A percentile compares a stretch with the other conserved stretches of the same genome.
These are phyloP conservation scores for Drosophila austrosaltans DNA, from an alignment of 2,888 invertebrate genomes.

Conservation along the genomic window DNA sequence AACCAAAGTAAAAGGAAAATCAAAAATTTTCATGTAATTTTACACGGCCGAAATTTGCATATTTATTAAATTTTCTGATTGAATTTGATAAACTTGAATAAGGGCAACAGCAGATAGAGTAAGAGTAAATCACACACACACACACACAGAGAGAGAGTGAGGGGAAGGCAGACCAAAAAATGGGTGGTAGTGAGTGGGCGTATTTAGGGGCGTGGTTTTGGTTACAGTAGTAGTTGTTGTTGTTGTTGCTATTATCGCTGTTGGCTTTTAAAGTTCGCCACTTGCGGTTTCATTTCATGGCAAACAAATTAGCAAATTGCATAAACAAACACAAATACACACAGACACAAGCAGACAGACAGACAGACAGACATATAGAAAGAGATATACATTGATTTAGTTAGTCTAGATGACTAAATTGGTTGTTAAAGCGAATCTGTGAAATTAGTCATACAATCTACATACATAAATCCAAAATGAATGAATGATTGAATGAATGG, in stretches of 20 bases:
- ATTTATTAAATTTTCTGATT: constrained; percentile 74
- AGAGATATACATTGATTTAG: constrained; percentile 16
- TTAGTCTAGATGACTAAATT: constrained; percentile 46
- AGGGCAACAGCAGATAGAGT: constrained; percentile 12
- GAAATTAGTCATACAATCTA: constrained; percentile 38
- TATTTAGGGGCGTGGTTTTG: constrained; percentile 5
- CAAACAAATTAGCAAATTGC: constrained; percentile 39
- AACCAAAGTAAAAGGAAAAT: constrained; percentile 47
- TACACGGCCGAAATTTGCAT: constrained; percentile 65
- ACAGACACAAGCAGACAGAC: neutral
- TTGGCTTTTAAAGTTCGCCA: constrained; percentile 29
- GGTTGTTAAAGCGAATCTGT: constrained; percentile 37
- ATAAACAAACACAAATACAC: constrained; percentile 26
- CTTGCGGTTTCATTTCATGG: constrained; percentile 34
- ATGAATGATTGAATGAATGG: constrained; percentile 1
- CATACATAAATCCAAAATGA: constrained; percentile 11
- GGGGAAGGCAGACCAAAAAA: neutral
- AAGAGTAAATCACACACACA: neutral
- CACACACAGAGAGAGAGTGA: constrained; percentile 2
- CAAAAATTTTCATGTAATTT: constrained; percentile 61
- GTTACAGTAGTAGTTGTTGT: constrained; percentile 36
- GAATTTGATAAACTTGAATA: constrained; percentile 56
- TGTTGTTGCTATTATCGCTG: neutral
- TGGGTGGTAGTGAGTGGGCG: constrained; percentile 11
- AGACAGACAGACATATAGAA: neutral